These are phyloP conservation scores for Heteromurus nitidus DNA, from an alignment of 2,888 invertebrate genomes.

Conservation along the genomic window DNA sequence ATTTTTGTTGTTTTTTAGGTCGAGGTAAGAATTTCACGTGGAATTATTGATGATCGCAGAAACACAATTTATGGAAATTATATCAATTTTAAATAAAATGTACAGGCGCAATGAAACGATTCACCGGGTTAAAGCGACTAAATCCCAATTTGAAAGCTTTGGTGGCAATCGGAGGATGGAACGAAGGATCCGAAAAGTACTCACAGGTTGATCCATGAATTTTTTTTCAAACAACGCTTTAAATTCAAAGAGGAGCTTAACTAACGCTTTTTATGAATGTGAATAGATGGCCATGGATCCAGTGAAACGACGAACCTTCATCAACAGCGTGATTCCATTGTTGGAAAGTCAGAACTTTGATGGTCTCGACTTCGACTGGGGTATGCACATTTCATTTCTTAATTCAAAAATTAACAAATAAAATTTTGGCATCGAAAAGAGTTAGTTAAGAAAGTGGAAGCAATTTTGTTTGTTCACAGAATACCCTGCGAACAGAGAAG, in stretches of 20 bases:
- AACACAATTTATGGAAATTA: too few relatives aligned
- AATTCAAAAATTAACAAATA: too few relatives aligned
- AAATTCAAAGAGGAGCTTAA: too few relatives aligned
- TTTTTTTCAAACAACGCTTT: too few relatives aligned
- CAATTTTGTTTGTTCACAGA: not conserved
- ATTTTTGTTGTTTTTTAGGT: slow-evolving; percentile 12
- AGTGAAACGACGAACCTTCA: slow-evolving; percentile 77
- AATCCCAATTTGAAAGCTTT: slow-evolving; percentile 75
- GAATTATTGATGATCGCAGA: too few relatives aligned
- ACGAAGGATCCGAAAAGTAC: slow-evolving; percentile 80
- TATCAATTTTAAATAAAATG: too few relatives aligned
- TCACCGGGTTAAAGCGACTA: slow-evolving; percentile 74
- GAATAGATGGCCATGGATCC: slow-evolving; percentile 76
- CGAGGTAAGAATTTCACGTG: slow-evolving; percentile 24
- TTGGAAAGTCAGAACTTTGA: slow-evolving; percentile 80
- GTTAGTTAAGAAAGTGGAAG: too few relatives aligned
- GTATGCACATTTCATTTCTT: not conserved
- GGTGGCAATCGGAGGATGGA: slow-evolving; percentile 76
- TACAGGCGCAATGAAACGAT: slow-evolving; percentile 74
- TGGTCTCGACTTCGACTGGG: slow-evolving; percentile 85
- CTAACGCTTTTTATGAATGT: too few relatives aligned
- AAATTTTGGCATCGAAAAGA: too few relatives aligned
- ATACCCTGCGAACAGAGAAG: slow-evolving; percentile 66
- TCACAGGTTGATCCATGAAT: slow-evolving; percentile 79
- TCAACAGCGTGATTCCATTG: slow-evolving; percentile 79